Conservation (phyloP, 2,888 invertebrate species). For the Sipha maydis region DNA sequence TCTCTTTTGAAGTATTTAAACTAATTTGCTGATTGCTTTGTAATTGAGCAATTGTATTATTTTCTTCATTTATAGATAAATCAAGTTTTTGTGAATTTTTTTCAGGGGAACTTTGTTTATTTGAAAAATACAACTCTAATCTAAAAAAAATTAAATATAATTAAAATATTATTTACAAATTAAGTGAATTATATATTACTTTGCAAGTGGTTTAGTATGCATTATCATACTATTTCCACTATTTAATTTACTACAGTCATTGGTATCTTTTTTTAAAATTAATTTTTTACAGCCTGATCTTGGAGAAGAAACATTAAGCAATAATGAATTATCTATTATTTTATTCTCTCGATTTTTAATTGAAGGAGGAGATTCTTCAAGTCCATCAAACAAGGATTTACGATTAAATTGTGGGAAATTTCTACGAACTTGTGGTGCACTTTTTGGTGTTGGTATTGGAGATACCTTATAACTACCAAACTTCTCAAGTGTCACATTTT, state of each 20-base stretch:
- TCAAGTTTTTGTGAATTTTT: conserved; percentile 21
- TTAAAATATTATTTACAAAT: neutral
- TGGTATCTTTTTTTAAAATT: conserved; percentile 50
- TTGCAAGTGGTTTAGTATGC: conserved; percentile 56
- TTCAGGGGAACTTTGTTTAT: conserved; percentile 25
- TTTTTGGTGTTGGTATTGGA: conserved; percentile 55
- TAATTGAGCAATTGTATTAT: conserved; percentile 45
- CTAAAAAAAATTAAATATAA: neutral
- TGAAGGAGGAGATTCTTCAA: conserved; percentile 73
- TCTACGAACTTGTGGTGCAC: conserved; percentile 33
- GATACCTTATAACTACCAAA: conserved; percentile 57
- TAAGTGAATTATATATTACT: conserved; percentile 25
- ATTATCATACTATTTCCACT: conserved; percentile 35
- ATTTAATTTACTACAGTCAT: conserved; percentile 27
- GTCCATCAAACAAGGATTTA: conserved; percentile 86
- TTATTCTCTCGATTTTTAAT: conserved; percentile 40
- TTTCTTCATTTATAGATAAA: conserved; percentile 44
- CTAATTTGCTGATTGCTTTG: conserved; percentile 34
- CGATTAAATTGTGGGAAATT: conserved; percentile 66
- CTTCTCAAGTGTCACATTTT: conserved; percentile 52
- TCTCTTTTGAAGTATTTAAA: conserved; percentile 32
- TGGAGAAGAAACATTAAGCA: conserved; percentile 41
- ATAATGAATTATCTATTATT: conserved; percentile 18
- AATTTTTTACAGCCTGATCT: conserved; percentile 46
- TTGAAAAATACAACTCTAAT: conserved; percentile 48